Base-by-base conservation (phyloP, 2,888 invertebrate genomes). In the Drosophila koepferae region DNA sequence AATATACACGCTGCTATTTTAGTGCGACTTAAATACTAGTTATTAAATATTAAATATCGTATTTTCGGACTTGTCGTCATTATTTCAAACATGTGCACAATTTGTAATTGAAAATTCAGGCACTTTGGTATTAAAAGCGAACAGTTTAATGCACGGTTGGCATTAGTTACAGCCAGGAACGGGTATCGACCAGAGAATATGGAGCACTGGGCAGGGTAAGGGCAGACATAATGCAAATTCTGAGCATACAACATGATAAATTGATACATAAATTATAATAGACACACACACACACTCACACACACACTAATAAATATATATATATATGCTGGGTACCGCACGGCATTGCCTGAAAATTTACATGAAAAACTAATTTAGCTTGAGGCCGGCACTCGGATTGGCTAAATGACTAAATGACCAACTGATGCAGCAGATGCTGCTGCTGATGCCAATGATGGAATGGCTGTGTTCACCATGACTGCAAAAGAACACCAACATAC, bases 251-350 rank as follows among this genome's bases (percentile, higher is more conserved):
- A 63, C 79, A 87, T 86, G 89, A 86, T 89, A 82, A 82, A 86
- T 89, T 89, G 82, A 82, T 85, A 89, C 82, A 86, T 89, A 87
- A 89, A 89, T 86, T 86, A 82, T 87, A 85, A 82, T 81, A 76
- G 79, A 84, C 82, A 71, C 82, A 84, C 34, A 51, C 36, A 54
- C 54, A 60, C 44, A 34, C 53, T 49, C 43, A 10, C 18, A 16
- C 49, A 67, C 28, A 48, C n/a, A n/a, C n/a, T n/a, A 43, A 63
- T 36, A 46, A 36, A 54, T 51, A 38, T 16, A 48, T 48, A 56
- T 41, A n/a, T 16, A 48, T 48, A 56, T 41, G 3, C 12, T 40
- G 20, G 41, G 46, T 49, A 72, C 82, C 86, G 60, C 81, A 81
- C 63, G 74, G 71, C 65, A 72, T 87, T 75, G 82, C 64, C 74